Evolutionary conservation across 2,888 invertebrate genomes (phyloP).

Genomic region (Andrena minutula): DNA sequence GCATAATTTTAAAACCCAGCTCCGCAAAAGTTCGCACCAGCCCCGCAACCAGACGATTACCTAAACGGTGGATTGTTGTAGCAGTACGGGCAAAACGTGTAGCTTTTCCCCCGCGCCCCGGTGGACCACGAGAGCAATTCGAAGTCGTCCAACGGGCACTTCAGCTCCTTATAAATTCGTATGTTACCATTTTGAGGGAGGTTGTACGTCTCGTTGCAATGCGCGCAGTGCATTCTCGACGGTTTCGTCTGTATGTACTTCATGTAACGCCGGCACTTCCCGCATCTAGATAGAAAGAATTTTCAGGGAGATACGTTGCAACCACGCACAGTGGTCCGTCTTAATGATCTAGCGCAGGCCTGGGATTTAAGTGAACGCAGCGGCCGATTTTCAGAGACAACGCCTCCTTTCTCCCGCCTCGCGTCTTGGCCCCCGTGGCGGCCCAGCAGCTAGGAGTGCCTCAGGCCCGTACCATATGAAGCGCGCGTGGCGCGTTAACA

Average conservation of each 20-base stretch:
- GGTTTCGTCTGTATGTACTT: conserved; percentile 98
- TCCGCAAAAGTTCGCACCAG: neutral
- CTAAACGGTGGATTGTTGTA: conserved; percentile 99
- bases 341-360: too few relatives aligned
- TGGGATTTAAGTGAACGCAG: too few relatives aligned
- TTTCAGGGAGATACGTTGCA: neutral
- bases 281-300: conserved; percentile 86
- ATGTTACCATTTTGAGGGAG: conserved; percentile 97
- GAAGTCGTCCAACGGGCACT: conserved; percentile 99
- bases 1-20: too few relatives aligned
- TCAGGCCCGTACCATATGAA: too few relatives aligned
- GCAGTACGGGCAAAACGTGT: conserved; percentile 98
- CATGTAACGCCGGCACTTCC: conserved; percentile 98
- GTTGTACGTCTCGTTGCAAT: conserved; percentile 98
- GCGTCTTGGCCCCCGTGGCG: too few relatives aligned
- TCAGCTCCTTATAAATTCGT: conserved; percentile 96
- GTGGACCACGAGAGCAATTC: conserved; percentile 97
- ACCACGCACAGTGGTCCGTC: too few relatives aligned
- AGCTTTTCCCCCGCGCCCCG: conserved; percentile 98
- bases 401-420: too few relatives aligned
- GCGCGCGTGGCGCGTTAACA: too few relatives aligned
- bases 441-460: too few relatives aligned
- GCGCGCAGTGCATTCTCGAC: conserved; percentile 96
- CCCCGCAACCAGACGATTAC: conserved; percentile 82
- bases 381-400: too few relatives aligned